Evolutionary conservation across 1,140 invertebrate species (phyloP).

Genomic region (Physella acuta): DNA sequence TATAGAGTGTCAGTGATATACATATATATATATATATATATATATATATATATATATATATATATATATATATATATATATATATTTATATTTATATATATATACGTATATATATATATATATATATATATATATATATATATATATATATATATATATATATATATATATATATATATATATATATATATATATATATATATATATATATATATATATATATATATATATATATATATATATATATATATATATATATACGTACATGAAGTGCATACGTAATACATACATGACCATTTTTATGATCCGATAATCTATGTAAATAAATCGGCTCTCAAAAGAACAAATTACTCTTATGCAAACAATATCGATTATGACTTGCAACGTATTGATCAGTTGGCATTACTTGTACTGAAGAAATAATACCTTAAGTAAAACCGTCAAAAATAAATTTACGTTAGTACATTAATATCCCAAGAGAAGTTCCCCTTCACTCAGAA

Average conservation of each 20-base stretch:
- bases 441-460: no score
- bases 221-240: slow-evolving; percentile 5
- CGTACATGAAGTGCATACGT: no score
- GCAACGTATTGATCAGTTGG: no score
- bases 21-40: slow-evolving; percentile 5
- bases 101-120: slow-evolving; percentile 5
- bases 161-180: slow-evolving; percentile 5
- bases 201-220: slow-evolving; percentile 5
- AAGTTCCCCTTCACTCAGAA: no score
- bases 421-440: no score
- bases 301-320: no score
- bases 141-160: slow-evolving; percentile 5
- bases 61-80: slow-evolving; percentile 5
- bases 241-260: slow-evolving; percentile 5
- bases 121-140: slow-evolving; percentile 5
- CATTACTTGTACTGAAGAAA: no score
- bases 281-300: no score
- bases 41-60: slow-evolving; percentile 5
- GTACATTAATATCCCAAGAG: no score
- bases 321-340: no score
- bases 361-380: no score
- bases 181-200: slow-evolving; percentile 5
- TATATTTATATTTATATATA: background rate
- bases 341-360: no score
- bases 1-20: background rate